A percentile compares a stretch with the other conserved stretches of the same genome.
These are phyloP conservation scores for Spongilla lacustris DNA, from an alignment of 37 sponge, comb jelly and placozoan species.

Conservation along the genomic window DNA sequence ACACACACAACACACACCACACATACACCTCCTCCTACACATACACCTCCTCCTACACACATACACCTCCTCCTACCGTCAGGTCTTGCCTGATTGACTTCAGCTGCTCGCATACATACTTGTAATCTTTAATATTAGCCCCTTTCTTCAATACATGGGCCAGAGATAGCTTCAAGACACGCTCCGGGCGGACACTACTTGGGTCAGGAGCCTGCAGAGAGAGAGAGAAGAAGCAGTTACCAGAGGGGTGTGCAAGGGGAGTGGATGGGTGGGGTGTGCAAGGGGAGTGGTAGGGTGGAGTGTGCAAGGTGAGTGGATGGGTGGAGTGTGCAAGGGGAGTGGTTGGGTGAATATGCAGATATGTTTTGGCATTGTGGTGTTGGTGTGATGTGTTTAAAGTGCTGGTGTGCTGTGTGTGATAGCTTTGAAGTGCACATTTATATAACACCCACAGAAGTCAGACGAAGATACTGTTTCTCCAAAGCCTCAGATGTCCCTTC, in stretches of 20 bases:
- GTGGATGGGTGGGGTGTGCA: background rate
- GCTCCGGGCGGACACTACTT: slow-evolving; percentile 79
- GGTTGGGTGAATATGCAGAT: background rate
- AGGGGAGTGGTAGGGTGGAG: background rate
- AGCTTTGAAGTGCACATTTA: background rate
- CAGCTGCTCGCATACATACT: slow-evolving; percentile 92
- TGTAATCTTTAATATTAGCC: slow-evolving; percentile 74
- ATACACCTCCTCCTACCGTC: slow-evolving; percentile 59
- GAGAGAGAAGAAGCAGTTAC: no score
- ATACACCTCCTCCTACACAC: background rate
- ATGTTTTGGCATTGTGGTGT: no score
- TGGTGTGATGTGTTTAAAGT: background rate
- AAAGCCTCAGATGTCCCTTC: slow-evolving; percentile 88
- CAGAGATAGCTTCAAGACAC: slow-evolving; percentile 73
- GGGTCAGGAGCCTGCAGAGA: slow-evolving; percentile 87
- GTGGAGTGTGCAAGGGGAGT: background rate
- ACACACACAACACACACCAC: background rate
- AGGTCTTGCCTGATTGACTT: slow-evolving; percentile 98
- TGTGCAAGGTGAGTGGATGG: background rate
- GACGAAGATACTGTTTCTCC: slow-evolving; percentile 95
- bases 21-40: slow-evolving; percentile 43
- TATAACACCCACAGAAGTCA: slow-evolving; percentile 87
- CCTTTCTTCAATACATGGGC: slow-evolving; percentile 70
- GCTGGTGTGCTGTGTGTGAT: background rate
- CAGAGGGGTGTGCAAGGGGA: background rate